Conservation (phyloP, 2,113 vertebrate genomes). For the Eonycteris spelaea region DNA sequence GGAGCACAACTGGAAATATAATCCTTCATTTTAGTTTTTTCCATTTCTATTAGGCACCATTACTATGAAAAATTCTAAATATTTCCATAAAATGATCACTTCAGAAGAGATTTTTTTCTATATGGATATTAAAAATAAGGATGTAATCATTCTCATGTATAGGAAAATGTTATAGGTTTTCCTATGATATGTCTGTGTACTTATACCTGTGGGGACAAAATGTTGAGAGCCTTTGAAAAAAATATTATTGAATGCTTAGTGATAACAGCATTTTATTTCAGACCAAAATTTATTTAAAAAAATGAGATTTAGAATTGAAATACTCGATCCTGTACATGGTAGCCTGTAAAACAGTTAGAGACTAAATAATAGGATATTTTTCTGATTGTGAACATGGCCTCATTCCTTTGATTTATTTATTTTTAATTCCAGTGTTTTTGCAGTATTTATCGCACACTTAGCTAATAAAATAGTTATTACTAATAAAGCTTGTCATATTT, state of each 20-base stretch:
- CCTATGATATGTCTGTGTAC: not conserved
- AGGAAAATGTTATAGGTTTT: not conserved
- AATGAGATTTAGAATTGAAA: not conserved
- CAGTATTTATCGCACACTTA: not conserved
- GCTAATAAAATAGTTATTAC: not conserved
- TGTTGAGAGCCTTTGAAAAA: not conserved
- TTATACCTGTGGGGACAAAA: not conserved
- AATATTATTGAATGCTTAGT: not conserved
- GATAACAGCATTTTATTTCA: not conserved
- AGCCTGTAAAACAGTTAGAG: not conserved
- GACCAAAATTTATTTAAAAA: not conserved
- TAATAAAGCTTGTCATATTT: not conserved
- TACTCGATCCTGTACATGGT: not conserved
- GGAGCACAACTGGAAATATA: not conserved
- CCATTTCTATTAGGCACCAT: not conserved
- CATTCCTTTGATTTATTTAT: not conserved
- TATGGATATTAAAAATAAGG: not conserved
- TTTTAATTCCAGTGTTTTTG: not conserved
- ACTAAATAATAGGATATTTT: not conserved
- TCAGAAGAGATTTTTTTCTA: not conserved
- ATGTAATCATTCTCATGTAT: not conserved
- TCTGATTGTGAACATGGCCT: not conserved
- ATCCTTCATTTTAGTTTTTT: not conserved
- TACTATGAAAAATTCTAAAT: not conserved
- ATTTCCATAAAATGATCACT: not conserved